Evolutionary conservation across 2,888 invertebrate species (phyloP), one percentile per base, ranked within the genome.

Genomic region (Chironomus riparius): DNA sequence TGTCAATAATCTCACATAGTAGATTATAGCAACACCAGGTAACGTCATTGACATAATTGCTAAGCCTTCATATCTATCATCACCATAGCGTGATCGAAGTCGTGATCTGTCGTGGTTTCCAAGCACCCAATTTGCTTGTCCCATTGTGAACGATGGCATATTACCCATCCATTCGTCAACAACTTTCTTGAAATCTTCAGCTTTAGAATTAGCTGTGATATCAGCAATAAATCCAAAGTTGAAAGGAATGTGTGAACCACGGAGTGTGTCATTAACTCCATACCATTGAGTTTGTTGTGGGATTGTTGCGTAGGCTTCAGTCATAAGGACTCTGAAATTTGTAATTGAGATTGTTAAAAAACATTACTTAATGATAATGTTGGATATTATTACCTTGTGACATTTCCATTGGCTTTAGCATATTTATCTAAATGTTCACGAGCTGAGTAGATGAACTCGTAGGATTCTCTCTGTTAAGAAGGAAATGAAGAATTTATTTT

Each of bases 21-120:
- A 94, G 0, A 91, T 89, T n/a, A 93, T 87, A 0, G 91, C 87
- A 0, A 91, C 89, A 48, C 94, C 94, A 0, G 93, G 93, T 28
- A 95, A 83, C n/a, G 91, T 81, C 80, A 91, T 86, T 77, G 88
- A 87, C 73, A 95, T 82, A 79, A 91, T 87, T 81, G 90, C 91
- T 4, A 92, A 81, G 0, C 89, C 87, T 78, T 92, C 90, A 0
- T 89, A 87, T 81, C 90, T 87, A 77, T 88, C 86, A 4, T 82
- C 82, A 0, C 91, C 90, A 81, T 89, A 87, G 13, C 91, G 86
- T 3, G 86, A 83, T 0, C 87, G 87, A 81, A 89, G 86, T 70
- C 91, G 84, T 70, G 83, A 83, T 77, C 87, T 87, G 80, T 91
- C 91, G 79, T 91, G 91, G 81, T 91, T 91, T 5, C 90, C 90